Evolutionary conservation across 2,113 vertebrate genomes (phyloP).

Genomic region (Forbesichthys agassizii): DNA sequence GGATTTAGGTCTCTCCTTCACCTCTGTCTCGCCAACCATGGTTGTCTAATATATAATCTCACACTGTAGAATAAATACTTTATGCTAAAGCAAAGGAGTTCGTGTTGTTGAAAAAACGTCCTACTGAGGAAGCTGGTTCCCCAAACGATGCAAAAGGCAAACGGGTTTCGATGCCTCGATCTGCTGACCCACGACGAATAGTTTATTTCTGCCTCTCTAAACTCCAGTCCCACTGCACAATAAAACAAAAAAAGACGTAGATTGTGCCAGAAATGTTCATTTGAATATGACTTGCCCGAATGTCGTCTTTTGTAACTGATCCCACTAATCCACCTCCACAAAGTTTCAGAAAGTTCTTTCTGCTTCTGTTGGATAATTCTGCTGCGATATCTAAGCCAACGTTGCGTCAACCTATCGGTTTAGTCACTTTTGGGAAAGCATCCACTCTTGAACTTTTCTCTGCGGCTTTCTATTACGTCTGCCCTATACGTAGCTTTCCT

Average conservation of each 20-base stretch:
- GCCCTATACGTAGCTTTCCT: slow-evolving; percentile 53
- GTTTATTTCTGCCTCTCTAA: slow-evolving; percentile 12
- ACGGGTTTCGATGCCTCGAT: slow-evolving; percentile 37
- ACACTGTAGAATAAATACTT: neutral
- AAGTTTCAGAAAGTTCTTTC: slow-evolving; percentile 51
- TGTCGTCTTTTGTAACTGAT: neutral
- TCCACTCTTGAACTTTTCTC: slow-evolving; percentile 17
- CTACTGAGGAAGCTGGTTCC: slow-evolving; percentile 18
- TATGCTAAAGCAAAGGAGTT: neutral
- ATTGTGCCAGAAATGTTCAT: slow-evolving; percentile 9
- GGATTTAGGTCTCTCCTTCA: slow-evolving; percentile 96
- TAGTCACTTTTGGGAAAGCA: slow-evolving; percentile 3
- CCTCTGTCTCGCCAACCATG: slow-evolving; percentile 98
- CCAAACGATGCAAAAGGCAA: slow-evolving; percentile 42
- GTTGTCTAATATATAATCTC: slow-evolving; percentile 40
- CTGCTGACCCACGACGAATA: slow-evolving; percentile 30
- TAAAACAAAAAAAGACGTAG: neutral
- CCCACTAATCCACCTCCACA: slow-evolving; percentile 30
- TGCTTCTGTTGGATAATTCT: slow-evolving; percentile 8
- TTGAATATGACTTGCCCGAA: slow-evolving; percentile 17
- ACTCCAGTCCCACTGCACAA: neutral
- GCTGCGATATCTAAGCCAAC: slow-evolving; percentile 8
- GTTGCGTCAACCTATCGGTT: slow-evolving; percentile 11
- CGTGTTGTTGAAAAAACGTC: neutral
- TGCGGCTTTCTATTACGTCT: slow-evolving; percentile 24